Evolutionary conservation across 1,140 invertebrate genomes (phyloP).

Genomic region (Trichonephila inaurata): DNA sequence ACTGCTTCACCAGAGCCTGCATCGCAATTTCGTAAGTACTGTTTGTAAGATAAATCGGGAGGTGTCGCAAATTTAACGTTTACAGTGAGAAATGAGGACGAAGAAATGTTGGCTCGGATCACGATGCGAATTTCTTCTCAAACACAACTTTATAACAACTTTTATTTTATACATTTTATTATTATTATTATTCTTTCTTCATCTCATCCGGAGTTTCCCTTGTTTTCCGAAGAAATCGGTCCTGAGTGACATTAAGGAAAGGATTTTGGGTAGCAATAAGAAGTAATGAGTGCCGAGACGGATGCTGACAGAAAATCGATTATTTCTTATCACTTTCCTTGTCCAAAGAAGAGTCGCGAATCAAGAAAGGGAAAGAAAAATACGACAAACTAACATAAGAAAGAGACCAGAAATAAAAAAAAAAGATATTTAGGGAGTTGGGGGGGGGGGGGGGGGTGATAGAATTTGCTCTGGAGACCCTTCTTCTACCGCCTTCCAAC

Average conservation of each 20-base stretch:
- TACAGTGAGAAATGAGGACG: conserved; percentile 42
- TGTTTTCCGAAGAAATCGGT: conserved; percentile 2
- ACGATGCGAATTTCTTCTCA: conserved; percentile 12
- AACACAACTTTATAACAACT: conserved; percentile 24
- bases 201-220: neutral
- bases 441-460: neutral
- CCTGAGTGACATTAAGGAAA: neutral
- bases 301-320: conserved; percentile 63
- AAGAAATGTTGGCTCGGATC: conserved; percentile 21
- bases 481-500: neutral
- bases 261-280: conserved; percentile 48
- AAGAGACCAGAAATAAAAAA: neutral
- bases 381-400: neutral
- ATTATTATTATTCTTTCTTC: neutral
- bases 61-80: conserved; percentile 24
- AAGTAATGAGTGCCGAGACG: conserved; percentile 41
- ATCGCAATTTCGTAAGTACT: conserved; percentile 64
- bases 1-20: neutral
- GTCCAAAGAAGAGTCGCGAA: conserved; percentile 53
- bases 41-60: conserved; percentile 49
- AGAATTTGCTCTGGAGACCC: conserved; percentile 1
- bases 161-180: neutral
- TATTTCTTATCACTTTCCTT: conserved; percentile 62
- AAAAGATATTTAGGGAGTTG: neutral
- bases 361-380: neutral